Conservation (phyloP, 2,888 invertebrate species). For the Psococerastis gibbosa region DNA sequence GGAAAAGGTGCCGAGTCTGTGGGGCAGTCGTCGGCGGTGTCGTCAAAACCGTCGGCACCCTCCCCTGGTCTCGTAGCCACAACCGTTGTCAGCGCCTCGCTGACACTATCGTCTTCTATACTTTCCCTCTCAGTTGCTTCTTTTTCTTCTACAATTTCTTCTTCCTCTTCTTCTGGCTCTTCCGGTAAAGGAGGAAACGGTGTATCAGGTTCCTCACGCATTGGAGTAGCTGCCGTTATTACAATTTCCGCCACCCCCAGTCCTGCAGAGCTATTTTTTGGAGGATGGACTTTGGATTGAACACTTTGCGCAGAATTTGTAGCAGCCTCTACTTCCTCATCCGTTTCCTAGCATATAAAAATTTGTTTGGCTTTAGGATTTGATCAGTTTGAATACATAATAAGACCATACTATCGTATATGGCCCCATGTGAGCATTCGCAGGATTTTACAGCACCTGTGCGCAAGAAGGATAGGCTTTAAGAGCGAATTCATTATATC, state of each 20-base stretch:
- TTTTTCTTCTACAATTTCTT: constrained; percentile 1
- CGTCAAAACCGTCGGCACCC: constrained; percentile 22
- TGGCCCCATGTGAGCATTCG: too few species aligned
- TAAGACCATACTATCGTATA: too few species aligned
- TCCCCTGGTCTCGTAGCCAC: neutral
- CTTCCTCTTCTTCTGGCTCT: constrained; percentile 18
- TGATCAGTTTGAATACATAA: too few species aligned
- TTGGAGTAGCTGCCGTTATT: constrained; percentile 85
- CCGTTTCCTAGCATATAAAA: constrained; percentile 13
- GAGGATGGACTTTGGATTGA: neutral
- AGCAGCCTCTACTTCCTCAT: constrained; percentile 20
- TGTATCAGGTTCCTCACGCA: constrained; percentile 69
- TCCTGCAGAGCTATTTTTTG: constrained; percentile 29
- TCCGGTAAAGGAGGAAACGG: constrained; percentile 42
- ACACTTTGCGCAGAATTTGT: constrained; percentile 13
- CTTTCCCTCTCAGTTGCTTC: constrained; percentile 17
- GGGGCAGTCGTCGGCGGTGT: constrained; percentile 33
- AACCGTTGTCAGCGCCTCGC: constrained; percentile 5
- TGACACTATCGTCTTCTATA: constrained; percentile 13
- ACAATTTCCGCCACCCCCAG: constrained; percentile 77
- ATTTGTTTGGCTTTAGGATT: too few species aligned
- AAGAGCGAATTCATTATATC: too few species aligned
- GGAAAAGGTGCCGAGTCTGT: constrained; percentile 38
- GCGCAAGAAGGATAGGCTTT: too few species aligned
- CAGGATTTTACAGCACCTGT: too few species aligned